Base-by-base conservation (phyloP, 1,140 invertebrate species). In the Hylyphantes graminicola region DNA sequence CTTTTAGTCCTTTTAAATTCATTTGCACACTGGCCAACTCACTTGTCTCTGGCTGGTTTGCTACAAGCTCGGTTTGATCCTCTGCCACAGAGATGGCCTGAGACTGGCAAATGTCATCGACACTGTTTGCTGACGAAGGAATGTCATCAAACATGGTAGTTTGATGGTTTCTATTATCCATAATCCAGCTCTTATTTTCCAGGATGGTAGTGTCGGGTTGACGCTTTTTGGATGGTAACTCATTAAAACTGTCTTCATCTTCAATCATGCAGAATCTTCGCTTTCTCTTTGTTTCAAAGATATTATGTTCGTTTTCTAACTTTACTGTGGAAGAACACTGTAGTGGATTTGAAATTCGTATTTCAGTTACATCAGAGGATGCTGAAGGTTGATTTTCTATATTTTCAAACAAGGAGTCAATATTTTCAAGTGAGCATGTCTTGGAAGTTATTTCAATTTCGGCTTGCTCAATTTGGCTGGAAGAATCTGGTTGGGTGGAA, bases 1-100 rank as follows among this genome's bases (percentile, higher is more conserved):
- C 55, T 9, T 74, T 74, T 7, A 74, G 21, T 13, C 48, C 72
- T 11, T 57, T 74, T 55, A 74, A 57, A 35, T 74, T 74, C 54
- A 74, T 59, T 21, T 74, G 54, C 17, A 74, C 72, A 13, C 35
- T 74, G 8, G 17, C 19, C 17, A 74, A 57, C 17, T 74, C 72
- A 19, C 13, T 57, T 12, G 13, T 35, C 19, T 74, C 54, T 35
- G 35, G 35, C 5, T 35, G 35, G 5, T 35, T 35, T 35, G 2
- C 35, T 19, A 57, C 12, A 9, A 35, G 53, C 21, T 13, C 54
- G 11, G 11, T n/a, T 57, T 21, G 72, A 17, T 54, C 68, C 11
- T 54, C 50, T 48, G 0, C 54, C 17, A 7, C 53, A n/a, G 48
- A 50, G 15, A 57, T 59, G 8, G 21, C 54, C 35, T 74, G 72